These are phyloP conservation scores for Octonoba sinensis DNA, from an alignment of 2,888 invertebrate genomes.

Conservation along the genomic window DNA sequence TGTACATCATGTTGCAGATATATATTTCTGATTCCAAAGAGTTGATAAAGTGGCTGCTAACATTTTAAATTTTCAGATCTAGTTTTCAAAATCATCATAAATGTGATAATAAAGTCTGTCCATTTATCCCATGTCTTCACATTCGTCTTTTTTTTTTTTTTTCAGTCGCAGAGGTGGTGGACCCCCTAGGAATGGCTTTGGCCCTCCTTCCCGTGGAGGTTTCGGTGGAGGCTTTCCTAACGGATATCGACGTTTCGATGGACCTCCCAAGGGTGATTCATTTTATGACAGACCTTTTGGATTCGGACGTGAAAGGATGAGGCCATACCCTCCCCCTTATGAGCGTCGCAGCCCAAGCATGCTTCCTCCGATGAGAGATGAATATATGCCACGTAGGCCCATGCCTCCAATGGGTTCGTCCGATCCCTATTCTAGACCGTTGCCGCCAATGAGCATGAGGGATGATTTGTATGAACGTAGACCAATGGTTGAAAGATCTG, in stretches of 20 bases:
- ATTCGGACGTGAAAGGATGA: conserved; percentile 41
- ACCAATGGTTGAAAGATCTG: conserved; percentile 43
- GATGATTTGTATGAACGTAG: conserved; percentile 60
- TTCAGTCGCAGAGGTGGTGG: conserved; percentile 43
- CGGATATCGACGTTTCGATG: conserved; percentile 42
- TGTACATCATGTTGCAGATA: too few relatives aligned
- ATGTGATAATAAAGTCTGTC: too few relatives aligned
- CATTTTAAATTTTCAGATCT: too few relatives aligned
- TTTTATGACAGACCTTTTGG: conserved; percentile 52
- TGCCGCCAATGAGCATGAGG: conserved; percentile 29
- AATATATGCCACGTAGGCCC: conserved; percentile 30
- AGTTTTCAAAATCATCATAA: too few relatives aligned
- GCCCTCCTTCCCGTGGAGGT: conserved; percentile 19
- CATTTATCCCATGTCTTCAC: too few relatives aligned
- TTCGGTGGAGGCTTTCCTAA: conserved; percentile 36
- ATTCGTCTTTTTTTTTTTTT: not conserved
- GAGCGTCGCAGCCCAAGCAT: conserved; percentile 39
- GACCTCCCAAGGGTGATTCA: conserved; percentile 49
- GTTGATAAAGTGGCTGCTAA: too few relatives aligned
- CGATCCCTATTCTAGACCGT: conserved; percentile 53
- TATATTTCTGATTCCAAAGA: too few relatives aligned
- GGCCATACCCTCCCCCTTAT: conserved; percentile 62
- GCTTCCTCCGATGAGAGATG: conserved; percentile 44
- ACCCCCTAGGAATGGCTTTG: conserved; percentile 24
- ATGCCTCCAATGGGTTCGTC: conserved; percentile 38